A percentile compares a stretch with the other conserved stretches of the same genome.
phyloP scores from a whole-genome alignment of 2,888 invertebrate species.

The Thelaira solivaga region DNA sequence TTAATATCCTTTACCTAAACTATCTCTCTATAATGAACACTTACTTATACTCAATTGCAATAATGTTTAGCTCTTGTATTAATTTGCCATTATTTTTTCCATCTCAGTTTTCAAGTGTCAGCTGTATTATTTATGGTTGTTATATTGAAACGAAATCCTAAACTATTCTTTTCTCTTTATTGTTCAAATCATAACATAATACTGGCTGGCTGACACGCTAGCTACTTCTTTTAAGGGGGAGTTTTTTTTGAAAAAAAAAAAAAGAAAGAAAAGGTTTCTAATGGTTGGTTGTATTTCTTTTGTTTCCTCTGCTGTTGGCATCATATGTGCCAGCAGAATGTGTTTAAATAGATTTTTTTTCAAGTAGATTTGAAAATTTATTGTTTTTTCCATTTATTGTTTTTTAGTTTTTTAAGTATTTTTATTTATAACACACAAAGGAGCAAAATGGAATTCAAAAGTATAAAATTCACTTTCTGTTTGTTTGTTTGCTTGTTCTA shows the following conservation, averaged over 20 bases:
- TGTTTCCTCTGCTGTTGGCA: neutral
- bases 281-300: neutral
- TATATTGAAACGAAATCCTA: neutral
- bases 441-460: neutral
- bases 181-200: constrained; percentile 22
- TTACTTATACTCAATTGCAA: constrained; percentile 13
- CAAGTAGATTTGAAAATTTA: constrained; percentile 18
- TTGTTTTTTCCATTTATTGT: constrained; percentile 23
- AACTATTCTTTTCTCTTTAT: constrained; percentile 31
- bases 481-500: too few species aligned
- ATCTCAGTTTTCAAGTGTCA: constrained; percentile 30
- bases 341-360: constrained; percentile 13
- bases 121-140: constrained; percentile 22
- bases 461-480: too few species aligned
- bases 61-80: neutral
- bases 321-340: neutral
- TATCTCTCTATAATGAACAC: neutral
- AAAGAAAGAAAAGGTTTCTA: constrained; percentile 17
- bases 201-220: too few species aligned
- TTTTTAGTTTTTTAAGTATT: constrained; percentile 8
- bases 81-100: constrained; percentile 34
- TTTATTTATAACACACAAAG: neutral
- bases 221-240: constrained; percentile 31
- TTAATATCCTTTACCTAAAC: neutral
- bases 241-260: too few species aligned